Evolutionary conservation across 2,888 invertebrate species (phyloP), one percentile per base, ranked within the genome.

Genomic region (Dasysyrphus albostriatus): DNA sequence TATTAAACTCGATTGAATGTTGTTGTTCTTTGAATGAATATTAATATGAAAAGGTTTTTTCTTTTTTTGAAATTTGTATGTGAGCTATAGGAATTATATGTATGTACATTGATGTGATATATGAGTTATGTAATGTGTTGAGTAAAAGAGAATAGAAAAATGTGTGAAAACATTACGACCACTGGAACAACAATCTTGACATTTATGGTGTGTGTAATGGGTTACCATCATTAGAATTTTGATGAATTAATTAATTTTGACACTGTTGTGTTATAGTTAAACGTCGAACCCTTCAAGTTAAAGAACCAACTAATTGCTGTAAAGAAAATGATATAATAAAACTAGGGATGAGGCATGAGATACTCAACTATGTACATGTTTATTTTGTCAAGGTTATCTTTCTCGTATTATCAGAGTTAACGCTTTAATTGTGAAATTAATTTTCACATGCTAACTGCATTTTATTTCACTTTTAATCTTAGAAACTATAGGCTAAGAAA

Each of bases 1-100:
- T 42, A 59, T 24, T 61, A 61, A 24, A 24, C n/a, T 49, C 12
- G 37, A 49, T 67, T 67, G 49, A 49, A 37, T 67, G 47, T 49
- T 47, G 24, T 61, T 32, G 16, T 47, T 19, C 10, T 63, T 32
- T 65, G 10, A 32, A 29, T 63, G 42, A 39, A 37, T 61, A 19
- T 42, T 37, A 19, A 12, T 14, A 12, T 24, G 1, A 59, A 12
- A 14, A 24, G 4, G 24, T 32, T 32, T 32, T 32, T 6, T 4
- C 3, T 32, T 32, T 3, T 32, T 32, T 6, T 32, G 7, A 32
- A 32, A 6, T 32, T 5, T 32, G 32, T 32, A 32, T 32, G 5
- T 32, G 7, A 32, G 32, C 32, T 32, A 4, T 32, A 32, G 32
- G 32, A 32, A 32, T 32, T n/a, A 32, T 32, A 32, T 5, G 5